Conservation (phyloP, 2,888 invertebrate species). For the Tenthredo scrophulariae region DNA sequence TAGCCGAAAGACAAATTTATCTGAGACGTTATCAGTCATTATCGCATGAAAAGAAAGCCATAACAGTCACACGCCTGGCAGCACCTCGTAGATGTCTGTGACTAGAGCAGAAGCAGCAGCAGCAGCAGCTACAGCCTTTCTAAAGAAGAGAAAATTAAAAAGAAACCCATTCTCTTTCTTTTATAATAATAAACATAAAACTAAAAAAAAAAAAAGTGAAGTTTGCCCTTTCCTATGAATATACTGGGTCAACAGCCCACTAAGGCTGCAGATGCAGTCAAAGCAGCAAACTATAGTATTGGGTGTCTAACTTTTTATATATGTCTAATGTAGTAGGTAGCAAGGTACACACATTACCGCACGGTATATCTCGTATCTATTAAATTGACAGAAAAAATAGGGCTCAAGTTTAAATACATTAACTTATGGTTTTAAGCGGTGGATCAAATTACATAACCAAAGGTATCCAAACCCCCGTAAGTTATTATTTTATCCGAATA, state of each 20-base stretch:
- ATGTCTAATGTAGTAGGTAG: too few relatives aligned
- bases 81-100: background rate
- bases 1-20: conserved; percentile 24
- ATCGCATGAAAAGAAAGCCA: conserved; percentile 11
- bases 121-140: background rate
- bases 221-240: conserved; percentile 2
- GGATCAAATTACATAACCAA: background rate
- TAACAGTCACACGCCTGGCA: conserved; percentile 10
- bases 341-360: background rate
- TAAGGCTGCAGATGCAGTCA: background rate
- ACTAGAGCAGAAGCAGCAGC: background rate
- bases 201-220: background rate
- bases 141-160: conserved; percentile 12
- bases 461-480: background rate
- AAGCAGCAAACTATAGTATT: background rate
- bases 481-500: background rate
- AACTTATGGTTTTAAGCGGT: conserved; percentile 14
- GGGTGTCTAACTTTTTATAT: background rate
- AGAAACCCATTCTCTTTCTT: conserved; percentile 14
- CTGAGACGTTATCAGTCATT: conserved; percentile 15
- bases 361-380: background rate
- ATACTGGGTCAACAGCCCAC: background rate
- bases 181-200: background rate
- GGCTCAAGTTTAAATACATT: background rate
- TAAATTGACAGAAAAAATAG: background rate